A percentile compares a stretch with the other conserved stretches of the same genome.
phyloP scores from a whole-genome alignment of 2,113 vertebrate species.

The Oncorhynchus mykiss region DNA sequence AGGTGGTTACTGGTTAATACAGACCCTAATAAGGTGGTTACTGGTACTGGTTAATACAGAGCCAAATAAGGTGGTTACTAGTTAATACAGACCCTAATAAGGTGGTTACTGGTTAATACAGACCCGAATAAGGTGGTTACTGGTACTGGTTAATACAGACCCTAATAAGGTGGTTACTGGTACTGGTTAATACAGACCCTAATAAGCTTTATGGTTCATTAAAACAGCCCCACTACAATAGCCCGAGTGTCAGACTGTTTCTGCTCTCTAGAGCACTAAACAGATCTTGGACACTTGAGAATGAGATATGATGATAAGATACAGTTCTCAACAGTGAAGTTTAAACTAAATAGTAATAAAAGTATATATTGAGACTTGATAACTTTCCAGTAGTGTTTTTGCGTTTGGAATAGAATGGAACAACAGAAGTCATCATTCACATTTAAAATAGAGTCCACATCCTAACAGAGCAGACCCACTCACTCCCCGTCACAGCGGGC shows the following conservation, averaged over 20 bases:
- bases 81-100: too few species aligned
- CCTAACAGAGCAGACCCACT: conserved; percentile 45
- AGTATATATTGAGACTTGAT: too few species aligned
- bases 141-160: too few species aligned
- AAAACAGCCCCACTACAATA: neutral
- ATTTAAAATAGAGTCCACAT: conserved; percentile 35
- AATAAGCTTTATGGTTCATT: neutral
- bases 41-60: too few species aligned
- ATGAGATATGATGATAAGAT: neutral
- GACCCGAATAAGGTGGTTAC: too few species aligned
- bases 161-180: too few species aligned
- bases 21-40: too few species aligned
- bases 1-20: neutral
- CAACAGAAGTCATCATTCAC: conserved; percentile 15
- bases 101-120: too few species aligned
- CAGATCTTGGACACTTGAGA: too few species aligned
- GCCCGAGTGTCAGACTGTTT: too few species aligned
- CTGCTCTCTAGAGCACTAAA: too few species aligned
- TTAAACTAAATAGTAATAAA: conserved; percentile 13
- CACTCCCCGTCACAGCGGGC: conserved; percentile 29
- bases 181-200: neutral
- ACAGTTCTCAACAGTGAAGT: neutral
- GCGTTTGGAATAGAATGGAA: conserved; percentile 2
- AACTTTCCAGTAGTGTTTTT: neutral
- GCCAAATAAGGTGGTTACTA: too few species aligned